Conservation (phyloP, 2,113 vertebrate genomes). For the Hyperopisus bebe region DNA sequence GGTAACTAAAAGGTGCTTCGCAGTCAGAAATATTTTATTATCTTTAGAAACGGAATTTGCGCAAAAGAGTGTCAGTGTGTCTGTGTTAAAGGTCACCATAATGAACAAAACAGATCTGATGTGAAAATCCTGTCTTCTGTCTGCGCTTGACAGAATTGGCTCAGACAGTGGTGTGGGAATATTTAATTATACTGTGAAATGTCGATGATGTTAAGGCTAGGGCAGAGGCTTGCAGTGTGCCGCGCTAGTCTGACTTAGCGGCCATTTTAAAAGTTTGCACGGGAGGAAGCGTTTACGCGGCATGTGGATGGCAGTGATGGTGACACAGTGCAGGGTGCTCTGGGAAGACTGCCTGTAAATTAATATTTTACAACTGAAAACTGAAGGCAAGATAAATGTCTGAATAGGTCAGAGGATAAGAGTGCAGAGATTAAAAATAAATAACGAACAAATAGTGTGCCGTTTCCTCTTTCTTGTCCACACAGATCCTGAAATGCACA, state of each 20-base stretch:
- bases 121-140: not conserved
- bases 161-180: not conserved
- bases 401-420: not conserved
- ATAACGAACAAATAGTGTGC: not conserved
- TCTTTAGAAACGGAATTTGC: not conserved
- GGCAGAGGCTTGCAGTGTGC: not conserved
- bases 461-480: not conserved
- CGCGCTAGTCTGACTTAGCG: not conserved
- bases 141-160: constrained; percentile 1
- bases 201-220: not conserved
- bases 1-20: not conserved
- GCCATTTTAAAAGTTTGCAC: not conserved
- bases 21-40: not conserved
- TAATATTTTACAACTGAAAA: not conserved
- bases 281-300: not conserved
- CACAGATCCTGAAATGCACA: not conserved
- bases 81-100: not conserved
- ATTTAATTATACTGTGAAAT: constrained; percentile 13
- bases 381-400: not conserved
- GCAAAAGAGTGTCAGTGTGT: not conserved
- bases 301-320: not conserved
- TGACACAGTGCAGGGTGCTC: not conserved
- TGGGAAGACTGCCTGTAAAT: not conserved
- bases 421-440: not conserved
- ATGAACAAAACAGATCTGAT: not conserved